These are phyloP conservation scores for Acropora tenuis DNA, from an alignment of 64 coral and sea anemone species.

Conservation along the genomic window DNA sequence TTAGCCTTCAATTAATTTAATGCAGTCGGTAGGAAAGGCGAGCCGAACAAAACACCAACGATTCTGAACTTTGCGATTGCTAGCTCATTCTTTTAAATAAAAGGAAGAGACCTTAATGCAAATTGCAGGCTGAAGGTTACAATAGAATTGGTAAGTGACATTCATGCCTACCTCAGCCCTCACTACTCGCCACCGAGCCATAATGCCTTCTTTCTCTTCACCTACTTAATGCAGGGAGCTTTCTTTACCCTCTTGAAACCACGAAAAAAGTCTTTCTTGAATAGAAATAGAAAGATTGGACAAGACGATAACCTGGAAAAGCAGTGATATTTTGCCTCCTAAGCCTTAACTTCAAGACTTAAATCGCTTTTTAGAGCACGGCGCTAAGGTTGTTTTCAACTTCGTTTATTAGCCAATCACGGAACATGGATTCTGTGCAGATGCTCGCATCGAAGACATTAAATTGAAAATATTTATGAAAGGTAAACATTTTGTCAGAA, in stretches of 20 bases:
- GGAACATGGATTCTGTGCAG: neutral
- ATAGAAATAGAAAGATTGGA: neutral
- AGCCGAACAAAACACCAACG: neutral
- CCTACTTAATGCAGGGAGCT: neutral
- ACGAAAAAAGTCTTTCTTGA: neutral
- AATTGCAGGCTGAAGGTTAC: neutral
- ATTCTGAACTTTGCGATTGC: neutral
- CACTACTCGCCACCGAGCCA: neutral
- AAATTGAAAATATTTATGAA: neutral
- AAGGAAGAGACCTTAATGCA: neutral
- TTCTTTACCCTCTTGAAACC: too few relatives aligned
- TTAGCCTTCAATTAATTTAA: too few relatives aligned
- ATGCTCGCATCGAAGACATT: neutral
- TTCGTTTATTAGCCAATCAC: neutral
- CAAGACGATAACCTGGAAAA: neutral
- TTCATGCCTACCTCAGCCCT: neutral
- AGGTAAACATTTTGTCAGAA: neutral
- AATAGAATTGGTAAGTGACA: neutral
- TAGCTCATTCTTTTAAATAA: neutral
- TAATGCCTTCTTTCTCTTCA: neutral
- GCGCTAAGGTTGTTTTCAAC: constrained; percentile 2
- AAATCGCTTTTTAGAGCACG: constrained; percentile 7
- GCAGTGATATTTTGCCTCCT: too few relatives aligned
- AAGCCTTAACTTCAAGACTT: neutral
- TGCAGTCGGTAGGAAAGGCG: too few relatives aligned